Conservation (phyloP, 2,113 vertebrate species). For the Hemiscyllium ocellatum region DNA sequence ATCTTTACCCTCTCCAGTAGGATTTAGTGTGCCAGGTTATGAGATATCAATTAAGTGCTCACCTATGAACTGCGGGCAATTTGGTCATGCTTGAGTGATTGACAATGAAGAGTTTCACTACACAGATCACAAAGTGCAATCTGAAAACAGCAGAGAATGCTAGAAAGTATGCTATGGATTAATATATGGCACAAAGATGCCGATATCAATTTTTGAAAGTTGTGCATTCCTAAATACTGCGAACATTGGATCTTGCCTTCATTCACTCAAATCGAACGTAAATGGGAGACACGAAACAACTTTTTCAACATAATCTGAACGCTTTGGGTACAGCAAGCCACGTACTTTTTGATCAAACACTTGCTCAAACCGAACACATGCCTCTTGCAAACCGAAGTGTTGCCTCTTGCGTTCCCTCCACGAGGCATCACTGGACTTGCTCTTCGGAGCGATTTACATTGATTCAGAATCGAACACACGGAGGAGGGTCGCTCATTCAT, state of each 20-base stretch:
- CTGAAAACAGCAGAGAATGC: background rate
- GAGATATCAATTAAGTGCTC: background rate
- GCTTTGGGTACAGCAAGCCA: background rate
- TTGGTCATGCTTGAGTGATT: background rate
- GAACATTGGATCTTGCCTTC: background rate
- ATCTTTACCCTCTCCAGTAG: background rate
- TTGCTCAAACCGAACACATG: background rate
- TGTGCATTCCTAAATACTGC: background rate
- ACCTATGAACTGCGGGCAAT: background rate
- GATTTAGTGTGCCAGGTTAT: background rate
- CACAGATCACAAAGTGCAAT: background rate
- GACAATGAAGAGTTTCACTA: background rate
- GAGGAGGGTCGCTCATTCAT: background rate
- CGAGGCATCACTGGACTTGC: background rate
- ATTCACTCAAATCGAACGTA: background rate
- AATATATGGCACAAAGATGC: background rate
- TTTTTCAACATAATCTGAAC: background rate
- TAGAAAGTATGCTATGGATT: background rate
- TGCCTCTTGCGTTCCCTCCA: background rate
- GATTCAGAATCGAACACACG: background rate
- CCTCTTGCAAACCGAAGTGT: background rate
- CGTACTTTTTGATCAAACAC: background rate
- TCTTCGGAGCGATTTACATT: background rate
- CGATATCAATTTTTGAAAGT: background rate
- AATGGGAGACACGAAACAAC: background rate